Evolutionary conservation across 2,888 invertebrate species (phyloP).

Genomic region (Caenorhabditis sinica): DNA sequence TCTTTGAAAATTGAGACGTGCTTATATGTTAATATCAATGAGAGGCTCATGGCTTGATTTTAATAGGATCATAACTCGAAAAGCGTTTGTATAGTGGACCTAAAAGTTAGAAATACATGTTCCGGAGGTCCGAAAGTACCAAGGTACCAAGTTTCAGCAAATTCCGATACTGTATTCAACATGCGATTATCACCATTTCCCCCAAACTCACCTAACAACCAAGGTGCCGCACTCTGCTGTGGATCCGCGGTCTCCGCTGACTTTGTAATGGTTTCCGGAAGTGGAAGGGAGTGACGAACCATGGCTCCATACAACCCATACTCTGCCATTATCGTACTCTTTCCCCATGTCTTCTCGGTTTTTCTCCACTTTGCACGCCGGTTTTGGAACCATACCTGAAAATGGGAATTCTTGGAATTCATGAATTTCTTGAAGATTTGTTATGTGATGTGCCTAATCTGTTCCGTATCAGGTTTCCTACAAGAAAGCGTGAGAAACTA

Average conservation of each 20-base stretch:
- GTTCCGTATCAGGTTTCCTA: constrained; percentile 35
- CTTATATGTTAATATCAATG: too few relatives aligned
- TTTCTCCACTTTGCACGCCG: constrained; percentile 99
- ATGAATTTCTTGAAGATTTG: too few relatives aligned
- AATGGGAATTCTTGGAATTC: too few relatives aligned
- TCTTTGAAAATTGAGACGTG: too few relatives aligned
- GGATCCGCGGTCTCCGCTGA: constrained; percentile 93
- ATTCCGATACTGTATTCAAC: too few relatives aligned
- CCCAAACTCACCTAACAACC: constrained; percentile 93
- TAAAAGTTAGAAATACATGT: too few relatives aligned
- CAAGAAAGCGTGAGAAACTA: constrained; percentile 38
- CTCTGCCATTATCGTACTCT: constrained; percentile 99
- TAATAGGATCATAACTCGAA: too few relatives aligned
- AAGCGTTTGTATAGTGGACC: too few relatives aligned
- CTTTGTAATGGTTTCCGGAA: constrained; percentile 98
- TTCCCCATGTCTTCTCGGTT: constrained; percentile 99
- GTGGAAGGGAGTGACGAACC: constrained; percentile 98
- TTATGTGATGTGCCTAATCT: not conserved
- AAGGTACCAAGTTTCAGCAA: too few relatives aligned
- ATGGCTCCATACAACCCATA: constrained; percentile 99
- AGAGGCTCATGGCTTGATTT: too few relatives aligned
- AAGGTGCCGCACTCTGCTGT: constrained; percentile 90
- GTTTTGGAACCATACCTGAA: constrained; percentile 99
- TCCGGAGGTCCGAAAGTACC: too few relatives aligned
- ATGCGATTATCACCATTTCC: not conserved